Base-by-base conservation (phyloP, 2,797 vertebrate genomes). In the Diglossa cyanea region DNA sequence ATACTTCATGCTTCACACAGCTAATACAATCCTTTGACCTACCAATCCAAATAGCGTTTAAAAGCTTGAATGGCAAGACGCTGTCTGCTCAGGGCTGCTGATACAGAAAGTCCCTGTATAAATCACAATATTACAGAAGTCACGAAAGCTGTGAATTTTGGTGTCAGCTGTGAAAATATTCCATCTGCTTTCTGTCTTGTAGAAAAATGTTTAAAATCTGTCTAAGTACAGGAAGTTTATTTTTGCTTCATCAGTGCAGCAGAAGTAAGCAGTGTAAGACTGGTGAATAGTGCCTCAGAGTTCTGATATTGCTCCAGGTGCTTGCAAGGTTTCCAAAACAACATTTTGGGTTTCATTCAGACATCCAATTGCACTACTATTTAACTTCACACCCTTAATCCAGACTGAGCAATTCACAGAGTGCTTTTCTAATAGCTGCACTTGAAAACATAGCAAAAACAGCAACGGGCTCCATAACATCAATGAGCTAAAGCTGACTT, bases 141-240 rank as follows among this genome's bases (percentile, higher is more conserved):
- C 93, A 92, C 16, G 0, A 91, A 92, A 95, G 88, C 78, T 96
- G 95, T 95, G 94, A 97, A 93, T 97, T 96, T 87, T 87, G 55
- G 66, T 92, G 89, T 97, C 96, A 96, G 95, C 97, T 98, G 96
- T 97, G 94, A 97, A 97, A 97, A 97, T 78, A 94, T 94, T 93
- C 95, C 91, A 94, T 95, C 96, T 96, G 94, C 91, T 80, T 96
- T 96, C 96, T 95, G 97, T 96, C 97, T 96, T 84, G 42, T 53
- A 97, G 88, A 88, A 94, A 97, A 96, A 97, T 93, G 83, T 94
- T 96, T 96, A 92, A 96, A 97, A 95, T 95, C 96, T 95, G 94
- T 92, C 94, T 91, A 93, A 92, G 89, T 76, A 92, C 90, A 95
- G 65, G 86, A 97, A 95, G 92, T 96, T 96, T 96, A 92, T 92